Percentiles rank a stretch among this genome's conserved stretches.
Evolutionary conservation across 2,888 invertebrate species (phyloP).

Genomic region (Rotaria sp.): DNA sequence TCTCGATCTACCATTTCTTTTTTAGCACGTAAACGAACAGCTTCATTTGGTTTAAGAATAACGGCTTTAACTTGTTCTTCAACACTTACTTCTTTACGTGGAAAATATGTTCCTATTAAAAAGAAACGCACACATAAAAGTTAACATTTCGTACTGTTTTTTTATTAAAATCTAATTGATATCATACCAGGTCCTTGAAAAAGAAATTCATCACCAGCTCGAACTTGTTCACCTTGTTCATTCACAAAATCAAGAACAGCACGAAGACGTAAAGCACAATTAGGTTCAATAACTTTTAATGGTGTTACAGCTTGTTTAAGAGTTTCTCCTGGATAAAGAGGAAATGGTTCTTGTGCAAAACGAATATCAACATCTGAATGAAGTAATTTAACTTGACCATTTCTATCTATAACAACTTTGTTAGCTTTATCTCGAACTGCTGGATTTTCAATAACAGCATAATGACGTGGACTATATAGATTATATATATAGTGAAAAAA

Average conservation of each 20-base stretch:
- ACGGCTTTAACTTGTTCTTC: constrained; percentile 55
- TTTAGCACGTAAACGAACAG: constrained; percentile 55
- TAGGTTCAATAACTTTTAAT: constrained; percentile 55
- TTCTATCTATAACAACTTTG: constrained; percentile 48
- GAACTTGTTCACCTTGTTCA: constrained; percentile 49
- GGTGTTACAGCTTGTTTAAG: constrained; percentile 42
- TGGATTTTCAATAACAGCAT: constrained; percentile 58
- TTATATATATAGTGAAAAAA: not conserved
- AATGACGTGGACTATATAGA: constrained; percentile 54
- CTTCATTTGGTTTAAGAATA: constrained; percentile 57
- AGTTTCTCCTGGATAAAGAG: constrained; percentile 51
- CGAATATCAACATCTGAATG: constrained; percentile 58
- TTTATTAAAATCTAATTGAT: too few species aligned
- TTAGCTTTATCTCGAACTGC: constrained; percentile 49
- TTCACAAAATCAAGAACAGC: constrained; percentile 56
- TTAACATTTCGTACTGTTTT: too few species aligned
- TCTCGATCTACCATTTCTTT: constrained; percentile 55
- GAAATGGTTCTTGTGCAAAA: constrained; percentile 53
- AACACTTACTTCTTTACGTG: constrained; percentile 57
- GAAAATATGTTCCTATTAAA: constrained; percentile 42
- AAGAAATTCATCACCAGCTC: constrained; percentile 59
- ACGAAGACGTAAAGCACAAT: constrained; percentile 55
- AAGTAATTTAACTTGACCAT: constrained; percentile 54
- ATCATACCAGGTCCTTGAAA: constrained; percentile 54
- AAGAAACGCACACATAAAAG: not conserved